Evolutionary conservation across 2,113 vertebrate genomes (phyloP).

Genomic region (Empidonax traillii): DNA sequence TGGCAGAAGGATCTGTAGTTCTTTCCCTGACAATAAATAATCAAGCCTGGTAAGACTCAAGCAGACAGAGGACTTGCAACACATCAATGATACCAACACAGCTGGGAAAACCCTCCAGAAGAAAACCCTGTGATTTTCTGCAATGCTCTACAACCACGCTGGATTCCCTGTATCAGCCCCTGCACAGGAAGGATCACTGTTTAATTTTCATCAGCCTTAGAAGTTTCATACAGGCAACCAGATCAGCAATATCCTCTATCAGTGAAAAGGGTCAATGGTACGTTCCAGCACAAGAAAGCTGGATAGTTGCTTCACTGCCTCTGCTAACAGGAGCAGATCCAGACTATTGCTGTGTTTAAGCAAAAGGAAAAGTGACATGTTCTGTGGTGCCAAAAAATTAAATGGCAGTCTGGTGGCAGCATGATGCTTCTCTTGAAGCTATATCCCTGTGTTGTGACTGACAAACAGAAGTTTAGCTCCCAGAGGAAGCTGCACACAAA

Average conservation of each 20-base stretch:
- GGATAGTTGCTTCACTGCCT: background rate
- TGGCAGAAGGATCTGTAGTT: background rate
- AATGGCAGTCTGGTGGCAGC: slow-evolving; percentile 22
- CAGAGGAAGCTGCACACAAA: background rate
- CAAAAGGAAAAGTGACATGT: background rate
- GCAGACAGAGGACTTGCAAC: background rate
- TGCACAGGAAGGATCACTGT: background rate
- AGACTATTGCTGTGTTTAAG: background rate
- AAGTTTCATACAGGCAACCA: background rate
- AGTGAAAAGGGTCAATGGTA: background rate
- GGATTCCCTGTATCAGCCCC: background rate
- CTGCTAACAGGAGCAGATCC: background rate
- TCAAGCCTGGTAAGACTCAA: background rate
- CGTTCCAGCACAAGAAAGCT: background rate
- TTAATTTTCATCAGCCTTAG: background rate
- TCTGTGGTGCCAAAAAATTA: slow-evolving; percentile 5
- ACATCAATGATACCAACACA: background rate
- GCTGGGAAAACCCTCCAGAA: background rate
- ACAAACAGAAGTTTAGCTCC: background rate
- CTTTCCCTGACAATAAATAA: background rate
- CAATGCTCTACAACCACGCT: background rate
- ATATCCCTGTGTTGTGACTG: background rate
- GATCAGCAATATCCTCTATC: background rate
- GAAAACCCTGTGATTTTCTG: background rate
- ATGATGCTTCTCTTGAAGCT: background rate